A percentile compares a stretch with the other conserved stretches of the same genome.
Conservation (phyloP, 1,140 invertebrate species). For the Ceratina australensis region DNA sequence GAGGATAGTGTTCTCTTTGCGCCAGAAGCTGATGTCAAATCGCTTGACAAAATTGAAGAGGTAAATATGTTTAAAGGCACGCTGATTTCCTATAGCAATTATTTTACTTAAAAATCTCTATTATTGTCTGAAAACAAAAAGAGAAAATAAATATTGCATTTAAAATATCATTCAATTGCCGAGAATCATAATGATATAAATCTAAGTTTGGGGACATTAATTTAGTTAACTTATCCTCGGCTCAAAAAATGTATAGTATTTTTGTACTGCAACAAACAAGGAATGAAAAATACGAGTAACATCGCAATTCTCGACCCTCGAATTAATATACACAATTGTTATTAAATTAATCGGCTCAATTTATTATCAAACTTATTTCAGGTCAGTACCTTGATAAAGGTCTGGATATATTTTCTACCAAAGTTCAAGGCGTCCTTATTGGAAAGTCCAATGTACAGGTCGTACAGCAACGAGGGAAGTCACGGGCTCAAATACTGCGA, state of each 20-base stretch:
- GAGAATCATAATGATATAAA: no score
- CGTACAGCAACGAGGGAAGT: conserved; percentile 84
- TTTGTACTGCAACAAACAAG: neutral
- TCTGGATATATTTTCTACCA: conserved; percentile 90
- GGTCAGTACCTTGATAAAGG: conserved; percentile 75
- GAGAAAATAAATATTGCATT: neutral
- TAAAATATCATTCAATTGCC: no score
- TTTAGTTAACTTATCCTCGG: no score
- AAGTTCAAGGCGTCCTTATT: conserved; percentile 86
- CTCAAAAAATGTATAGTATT: no score
- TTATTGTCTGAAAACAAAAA: neutral
- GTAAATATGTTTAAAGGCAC: conserved; percentile 48
- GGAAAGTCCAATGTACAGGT: conserved; percentile 80
- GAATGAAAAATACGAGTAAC: neutral
- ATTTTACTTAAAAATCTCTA: neutral
- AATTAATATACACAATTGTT: conserved; percentile 18
- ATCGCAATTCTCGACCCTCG: neutral
- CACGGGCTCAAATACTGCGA: conserved; percentile 86
- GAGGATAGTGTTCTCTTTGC: conserved; percentile 81
- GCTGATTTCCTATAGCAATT: neutral
- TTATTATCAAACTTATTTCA: conserved; percentile 38
- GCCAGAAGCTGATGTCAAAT: conserved; percentile 52
- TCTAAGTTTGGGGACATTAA: no score
- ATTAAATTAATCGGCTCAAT: conserved; percentile 20
- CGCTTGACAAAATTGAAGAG: conserved; percentile 62